phyloP scores from a whole-genome alignment of 2,888 invertebrate species.

The Eupithecia vulgata region DNA sequence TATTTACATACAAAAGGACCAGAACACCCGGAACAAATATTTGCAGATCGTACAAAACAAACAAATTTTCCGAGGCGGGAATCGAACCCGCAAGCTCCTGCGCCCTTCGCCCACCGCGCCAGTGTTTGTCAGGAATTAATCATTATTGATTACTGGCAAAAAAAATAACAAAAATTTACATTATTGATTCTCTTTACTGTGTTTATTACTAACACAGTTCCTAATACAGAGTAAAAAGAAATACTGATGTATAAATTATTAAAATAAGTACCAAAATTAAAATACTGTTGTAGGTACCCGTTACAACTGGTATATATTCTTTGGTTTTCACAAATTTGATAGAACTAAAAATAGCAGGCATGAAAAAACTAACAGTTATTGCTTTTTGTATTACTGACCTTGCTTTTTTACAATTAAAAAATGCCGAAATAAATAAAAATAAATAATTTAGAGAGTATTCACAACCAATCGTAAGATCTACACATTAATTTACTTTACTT shows the following conservation, averaged over 20 bases:
- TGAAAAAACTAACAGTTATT: background rate
- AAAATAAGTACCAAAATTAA: conserved; percentile 35
- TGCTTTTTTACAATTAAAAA: background rate
- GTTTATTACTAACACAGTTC: background rate
- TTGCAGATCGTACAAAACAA: too few species aligned
- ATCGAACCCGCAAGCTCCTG: too few species aligned
- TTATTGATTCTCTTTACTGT: background rate
- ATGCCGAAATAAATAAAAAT: conserved; percentile 35
- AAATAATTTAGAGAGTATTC: conserved; percentile 44
- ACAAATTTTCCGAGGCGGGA: too few species aligned
- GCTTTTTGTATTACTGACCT: background rate
- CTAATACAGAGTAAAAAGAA: conserved; percentile 7
- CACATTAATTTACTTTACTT: background rate
- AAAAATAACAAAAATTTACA: background rate
- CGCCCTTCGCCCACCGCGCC: too few species aligned
- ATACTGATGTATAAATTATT: conserved; percentile 39
- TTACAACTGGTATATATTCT: conserved; percentile 36
- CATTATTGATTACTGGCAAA: background rate
- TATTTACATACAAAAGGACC: too few species aligned
- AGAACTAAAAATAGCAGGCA: background rate
- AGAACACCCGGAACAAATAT: too few species aligned
- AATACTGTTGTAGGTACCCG: conserved; percentile 16
- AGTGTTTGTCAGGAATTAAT: too few species aligned
- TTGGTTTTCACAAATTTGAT: conserved; percentile 32
- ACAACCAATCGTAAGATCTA: conserved; percentile 45